A percentile compares a stretch with the other conserved stretches of the same genome.
Evolutionary conservation across 2,888 invertebrate genomes (phyloP).

Genomic region (Odontomyia ornata): DNA sequence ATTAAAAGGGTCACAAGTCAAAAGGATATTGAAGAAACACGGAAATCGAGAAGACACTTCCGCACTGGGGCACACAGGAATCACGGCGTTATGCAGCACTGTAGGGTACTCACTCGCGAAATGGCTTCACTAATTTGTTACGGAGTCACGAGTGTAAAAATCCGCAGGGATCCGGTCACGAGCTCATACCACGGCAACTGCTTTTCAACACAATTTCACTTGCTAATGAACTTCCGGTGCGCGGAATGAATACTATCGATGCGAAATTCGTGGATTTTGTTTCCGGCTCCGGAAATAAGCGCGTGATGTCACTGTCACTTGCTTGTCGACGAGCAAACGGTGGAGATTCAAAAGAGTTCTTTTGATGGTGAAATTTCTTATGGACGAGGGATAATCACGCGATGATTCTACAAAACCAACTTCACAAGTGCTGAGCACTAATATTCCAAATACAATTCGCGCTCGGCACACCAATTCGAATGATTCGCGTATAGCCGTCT

Average conservation of each 20-base stretch:
- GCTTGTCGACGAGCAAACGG: background rate
- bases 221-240: conserved; percentile 28
- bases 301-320: conserved; percentile 4
- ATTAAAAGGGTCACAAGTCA: conserved; percentile 10
- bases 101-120: background rate
- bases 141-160: conserved; percentile 20
- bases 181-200: background rate
- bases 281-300: background rate
- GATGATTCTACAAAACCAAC: background rate
- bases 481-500: background rate
- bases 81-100: background rate
- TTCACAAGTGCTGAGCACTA: background rate
- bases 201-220: background rate
- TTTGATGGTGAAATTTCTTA: background rate
- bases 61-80: background rate
- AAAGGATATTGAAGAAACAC: background rate
- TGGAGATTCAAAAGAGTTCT: background rate
- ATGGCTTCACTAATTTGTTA: conserved; percentile 11
- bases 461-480: background rate
- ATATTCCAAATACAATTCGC: background rate
- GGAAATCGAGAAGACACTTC: background rate
- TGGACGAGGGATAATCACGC: background rate
- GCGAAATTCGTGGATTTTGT: background rate
- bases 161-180: conserved; percentile 12
- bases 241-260: background rate